These are phyloP conservation scores for Notoglanidium macrostoma DNA, from an alignment of 2,797 vertebrate genomes.

Conservation along the genomic window DNA sequence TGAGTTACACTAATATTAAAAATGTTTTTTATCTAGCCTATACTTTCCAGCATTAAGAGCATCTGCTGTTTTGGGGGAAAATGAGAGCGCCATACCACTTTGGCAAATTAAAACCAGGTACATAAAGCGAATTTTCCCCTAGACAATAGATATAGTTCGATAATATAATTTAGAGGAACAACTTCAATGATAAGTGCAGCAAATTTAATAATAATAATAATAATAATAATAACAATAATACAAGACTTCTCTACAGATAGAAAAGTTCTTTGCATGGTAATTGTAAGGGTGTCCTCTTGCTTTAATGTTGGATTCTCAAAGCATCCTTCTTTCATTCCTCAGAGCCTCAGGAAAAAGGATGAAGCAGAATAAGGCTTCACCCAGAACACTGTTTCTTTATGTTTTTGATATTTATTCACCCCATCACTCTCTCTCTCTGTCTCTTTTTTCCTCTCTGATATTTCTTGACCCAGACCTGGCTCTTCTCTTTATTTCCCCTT, in stretches of 20 bases:
- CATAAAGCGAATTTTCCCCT: not conserved
- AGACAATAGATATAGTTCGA: not conserved
- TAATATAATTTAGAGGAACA: not conserved
- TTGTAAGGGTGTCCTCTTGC: not conserved
- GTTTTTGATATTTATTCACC: slow-evolving; percentile 33
- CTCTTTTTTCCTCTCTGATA: slow-evolving; percentile 54
- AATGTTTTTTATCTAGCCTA: not conserved
- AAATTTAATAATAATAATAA: not conserved
- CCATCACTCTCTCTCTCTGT: slow-evolving; percentile 40
- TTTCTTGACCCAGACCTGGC: slow-evolving; percentile 47
- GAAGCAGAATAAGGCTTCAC: slow-evolving; percentile 1
- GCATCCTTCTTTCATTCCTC: not conserved
- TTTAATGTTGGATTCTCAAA: not conserved
- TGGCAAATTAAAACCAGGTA: not conserved
- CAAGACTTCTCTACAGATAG: not conserved
- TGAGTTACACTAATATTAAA: not conserved
- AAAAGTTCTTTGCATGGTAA: not conserved
- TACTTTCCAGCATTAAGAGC: not conserved
- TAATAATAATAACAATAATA: slow-evolving; percentile 1
- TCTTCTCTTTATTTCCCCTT: slow-evolving; percentile 60
- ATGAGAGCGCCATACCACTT: not conserved
- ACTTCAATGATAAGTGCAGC: not conserved
- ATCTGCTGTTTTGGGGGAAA: not conserved
- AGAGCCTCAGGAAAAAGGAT: not conserved
- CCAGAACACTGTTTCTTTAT: slow-evolving; percentile 29